Percentiles rank a stretch among this genome's conserved stretches.
phyloP scores from a whole-genome alignment of 92 coral and sea anemone species.

The Heteractis magnifica region DNA sequence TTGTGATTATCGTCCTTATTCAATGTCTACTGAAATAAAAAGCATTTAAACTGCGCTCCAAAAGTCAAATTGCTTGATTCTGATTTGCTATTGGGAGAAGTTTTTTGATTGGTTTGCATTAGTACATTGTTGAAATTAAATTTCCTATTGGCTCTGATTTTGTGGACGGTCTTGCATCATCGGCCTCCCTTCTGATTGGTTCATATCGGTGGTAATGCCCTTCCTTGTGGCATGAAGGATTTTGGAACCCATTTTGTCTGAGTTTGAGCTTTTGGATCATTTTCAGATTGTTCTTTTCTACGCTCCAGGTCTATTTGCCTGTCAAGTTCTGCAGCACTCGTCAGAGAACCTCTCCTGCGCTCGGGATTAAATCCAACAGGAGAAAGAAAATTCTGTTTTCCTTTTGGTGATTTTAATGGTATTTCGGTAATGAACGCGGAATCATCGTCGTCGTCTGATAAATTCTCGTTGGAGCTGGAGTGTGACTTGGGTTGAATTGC shows the following conservation, averaged over 20 bases:
- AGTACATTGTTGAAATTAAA: not conserved
- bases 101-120: not conserved
- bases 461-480: slow-evolving; percentile 22
- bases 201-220: slow-evolving; percentile 63
- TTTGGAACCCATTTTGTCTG: slow-evolving; percentile 85
- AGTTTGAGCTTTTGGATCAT: slow-evolving; percentile 34
- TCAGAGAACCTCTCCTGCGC: slow-evolving; percentile 78
- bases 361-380: slow-evolving; percentile 62
- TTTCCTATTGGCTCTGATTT: not conserved
- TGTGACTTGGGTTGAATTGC: slow-evolving; percentile 28
- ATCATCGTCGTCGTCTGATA: slow-evolving; percentile 42
- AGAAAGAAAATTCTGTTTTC: slow-evolving; percentile 41
- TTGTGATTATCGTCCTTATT: no score
- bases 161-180: not conserved
- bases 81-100: not conserved
- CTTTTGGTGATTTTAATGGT: slow-evolving; percentile 48
- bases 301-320: slow-evolving; percentile 49
- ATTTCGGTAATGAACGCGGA: slow-evolving; percentile 64
- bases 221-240: slow-evolving; percentile 39
- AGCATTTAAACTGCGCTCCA: not conserved
- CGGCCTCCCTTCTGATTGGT: not conserved
- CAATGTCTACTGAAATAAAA: no score
- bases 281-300: slow-evolving; percentile 40
- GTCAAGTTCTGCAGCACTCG: slow-evolving; percentile 55
- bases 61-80: not conserved